Base-by-base conservation (phyloP, 2,797 vertebrate genomes). In the Sebastes hubbsi region DNA sequence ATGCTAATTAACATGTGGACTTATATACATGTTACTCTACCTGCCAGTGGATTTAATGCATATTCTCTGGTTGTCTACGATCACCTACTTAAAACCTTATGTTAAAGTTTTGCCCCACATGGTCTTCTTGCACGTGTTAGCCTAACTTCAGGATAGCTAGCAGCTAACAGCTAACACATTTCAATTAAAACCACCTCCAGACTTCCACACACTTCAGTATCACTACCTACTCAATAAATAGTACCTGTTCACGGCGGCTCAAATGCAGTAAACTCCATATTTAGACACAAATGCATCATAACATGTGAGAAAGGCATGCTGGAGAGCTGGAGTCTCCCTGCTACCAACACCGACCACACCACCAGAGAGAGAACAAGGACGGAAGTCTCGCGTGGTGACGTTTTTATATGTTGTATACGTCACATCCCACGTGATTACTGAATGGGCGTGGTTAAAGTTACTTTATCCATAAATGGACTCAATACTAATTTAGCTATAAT, bases 221-320 rank as follows among this genome's bases (percentile, higher is more conserved):
- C 20, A 2, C 20, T 2, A 14, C 4, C 2, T 16, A 5, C 0
- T 32, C 1, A 9, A 20, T 0, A 8, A 7, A 36, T 24, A 6
- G 75, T 60, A 90, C 82, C 85, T 86, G 8, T 11, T 92, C 78
- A 86, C 0, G 89, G 86, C 4, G 88, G 92, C 3, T 86, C 46
- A 0, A 4, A 49, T 16, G 2, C 5, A 18, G 2, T 2, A 2
- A n/a, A 24, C 2, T 12, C 6, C n/a, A 54, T 16, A 7, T 10
- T 5, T 1, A 16, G 1, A n/a, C 8, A n/a, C 0, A 66, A 24
- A 32, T 0, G 2, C 1, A 2, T 30, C 2, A 0, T 0, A 1
- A 7, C 2, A 1, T 0, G 8, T 18, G 1, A 38, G 13, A 4
- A 4, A 6, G 0, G 1, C 78, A 80, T 70, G 49, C 0, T 46